phyloP scores from a whole-genome alignment of 2,888 invertebrate species.

The Aphrophora alni region DNA sequence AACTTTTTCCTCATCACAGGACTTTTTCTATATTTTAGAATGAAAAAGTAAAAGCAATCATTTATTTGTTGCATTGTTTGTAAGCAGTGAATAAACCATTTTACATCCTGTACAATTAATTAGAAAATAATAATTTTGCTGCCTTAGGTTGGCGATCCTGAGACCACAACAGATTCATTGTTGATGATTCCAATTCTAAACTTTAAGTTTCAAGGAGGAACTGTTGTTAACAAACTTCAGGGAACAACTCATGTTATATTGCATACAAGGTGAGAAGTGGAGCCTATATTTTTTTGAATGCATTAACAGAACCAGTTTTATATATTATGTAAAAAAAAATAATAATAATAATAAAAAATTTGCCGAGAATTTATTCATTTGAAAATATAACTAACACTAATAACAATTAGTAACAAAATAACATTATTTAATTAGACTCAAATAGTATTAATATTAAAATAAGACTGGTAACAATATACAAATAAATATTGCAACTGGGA shows the following conservation, averaged over 20 bases:
- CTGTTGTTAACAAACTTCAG: slow-evolving; percentile 51
- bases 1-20: not conserved
- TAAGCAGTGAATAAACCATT: too few species aligned
- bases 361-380: not conserved
- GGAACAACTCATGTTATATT: slow-evolving; percentile 39
- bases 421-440: too few species aligned
- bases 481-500: too few species aligned
- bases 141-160: slow-evolving; percentile 39
- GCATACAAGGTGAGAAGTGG: slow-evolving; percentile 36
- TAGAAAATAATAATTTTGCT: slow-evolving; percentile 2
- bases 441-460: too few species aligned
- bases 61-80: too few species aligned
- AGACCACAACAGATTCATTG: slow-evolving; percentile 35
- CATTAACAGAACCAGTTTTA: not conserved
- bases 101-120: not conserved
- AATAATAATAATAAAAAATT: not conserved
- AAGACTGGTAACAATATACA: too few species aligned
- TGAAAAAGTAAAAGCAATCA: too few species aligned
- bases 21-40: not conserved
- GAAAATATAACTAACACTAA: not conserved
- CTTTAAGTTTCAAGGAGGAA: slow-evolving; percentile 58
- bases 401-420: too few species aligned
- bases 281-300: not conserved
- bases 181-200: slow-evolving; percentile 55
- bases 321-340: not conserved